Conservation (phyloP, 2,113 vertebrate species). For the Rhinoderma darwinii region DNA sequence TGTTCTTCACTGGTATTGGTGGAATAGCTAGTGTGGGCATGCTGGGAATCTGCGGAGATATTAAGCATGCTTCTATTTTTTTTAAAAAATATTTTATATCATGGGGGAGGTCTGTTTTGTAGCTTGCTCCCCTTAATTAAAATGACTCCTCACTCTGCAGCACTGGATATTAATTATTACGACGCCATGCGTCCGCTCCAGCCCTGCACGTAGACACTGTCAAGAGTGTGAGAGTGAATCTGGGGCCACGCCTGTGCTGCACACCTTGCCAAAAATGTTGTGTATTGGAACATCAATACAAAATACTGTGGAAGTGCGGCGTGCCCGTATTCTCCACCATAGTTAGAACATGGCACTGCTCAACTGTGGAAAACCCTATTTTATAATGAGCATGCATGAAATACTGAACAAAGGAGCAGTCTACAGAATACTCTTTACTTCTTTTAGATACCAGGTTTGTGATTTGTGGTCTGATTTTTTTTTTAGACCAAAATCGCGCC, state of each 20-base stretch:
- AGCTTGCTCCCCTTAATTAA: constrained; percentile 44
- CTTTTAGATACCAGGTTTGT: background rate
- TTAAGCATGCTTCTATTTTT: constrained; percentile 25
- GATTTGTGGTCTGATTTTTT: background rate
- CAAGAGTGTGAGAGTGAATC: constrained; percentile 30
- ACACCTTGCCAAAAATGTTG: constrained; percentile 48
- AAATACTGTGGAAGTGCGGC: background rate
- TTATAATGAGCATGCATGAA: background rate
- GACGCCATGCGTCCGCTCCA: constrained; percentile 28
- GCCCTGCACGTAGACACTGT: constrained; percentile 45
- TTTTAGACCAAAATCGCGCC: background rate
- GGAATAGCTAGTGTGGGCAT: background rate
- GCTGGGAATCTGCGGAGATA: background rate
- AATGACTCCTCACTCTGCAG: constrained; percentile 39
- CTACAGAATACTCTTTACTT: background rate
- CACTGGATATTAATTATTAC: constrained; percentile 44
- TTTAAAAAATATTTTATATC: background rate
- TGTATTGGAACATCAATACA: constrained; percentile 17
- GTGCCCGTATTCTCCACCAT: background rate
- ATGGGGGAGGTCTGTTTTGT: background rate
- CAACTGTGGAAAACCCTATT: background rate
- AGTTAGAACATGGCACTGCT: background rate
- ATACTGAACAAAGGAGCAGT: background rate
- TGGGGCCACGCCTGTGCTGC: constrained; percentile 32
- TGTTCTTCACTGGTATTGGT: background rate